A percentile compares a stretch with the other conserved stretches of the same genome.
Conservation (phyloP, 1,140 invertebrate species). For the Antheraea mylitta region DNA sequence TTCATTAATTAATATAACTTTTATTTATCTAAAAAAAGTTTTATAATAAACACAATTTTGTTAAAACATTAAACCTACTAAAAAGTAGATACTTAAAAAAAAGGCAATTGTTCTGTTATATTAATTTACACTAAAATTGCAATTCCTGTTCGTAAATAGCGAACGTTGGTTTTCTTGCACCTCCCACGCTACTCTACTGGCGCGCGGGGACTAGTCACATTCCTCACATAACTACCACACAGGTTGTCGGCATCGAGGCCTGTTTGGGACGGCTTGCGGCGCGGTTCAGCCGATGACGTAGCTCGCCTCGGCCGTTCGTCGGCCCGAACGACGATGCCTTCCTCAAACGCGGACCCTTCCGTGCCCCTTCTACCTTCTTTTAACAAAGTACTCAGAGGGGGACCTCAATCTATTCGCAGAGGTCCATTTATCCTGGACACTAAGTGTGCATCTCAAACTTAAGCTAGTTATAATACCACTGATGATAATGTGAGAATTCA, state of each 20-base stretch:
- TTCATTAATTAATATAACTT: neutral
- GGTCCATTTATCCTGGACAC: neutral
- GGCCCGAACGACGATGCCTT: slow-evolving; percentile 31
- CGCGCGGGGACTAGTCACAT: slow-evolving; percentile 49
- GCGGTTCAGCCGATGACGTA: slow-evolving; percentile 45
- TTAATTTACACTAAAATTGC: slow-evolving; percentile 29
- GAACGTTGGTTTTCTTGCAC: slow-evolving; percentile 38
- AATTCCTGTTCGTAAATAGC: slow-evolving; percentile 40
- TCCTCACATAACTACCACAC: slow-evolving; percentile 59
- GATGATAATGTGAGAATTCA: no score
- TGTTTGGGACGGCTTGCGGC: slow-evolving; percentile 53
- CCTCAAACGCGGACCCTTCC: slow-evolving; percentile 17
- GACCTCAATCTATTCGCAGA: neutral
- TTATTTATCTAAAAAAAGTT: no score
- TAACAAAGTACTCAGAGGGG: neutral
- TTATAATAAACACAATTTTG: no score
- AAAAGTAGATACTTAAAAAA: neutral
- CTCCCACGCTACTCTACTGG: slow-evolving; percentile 59
- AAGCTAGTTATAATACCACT: neutral
- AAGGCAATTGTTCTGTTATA: neutral
- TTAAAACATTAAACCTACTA: no score
- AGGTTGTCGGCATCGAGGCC: slow-evolving; percentile 67
- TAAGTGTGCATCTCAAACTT: neutral
- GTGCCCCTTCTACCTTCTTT: slow-evolving; percentile 12
- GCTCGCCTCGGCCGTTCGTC: slow-evolving; percentile 34